Conservation (phyloP, 1,140 invertebrate species). For the Alviniconcha marisindica region DNA sequence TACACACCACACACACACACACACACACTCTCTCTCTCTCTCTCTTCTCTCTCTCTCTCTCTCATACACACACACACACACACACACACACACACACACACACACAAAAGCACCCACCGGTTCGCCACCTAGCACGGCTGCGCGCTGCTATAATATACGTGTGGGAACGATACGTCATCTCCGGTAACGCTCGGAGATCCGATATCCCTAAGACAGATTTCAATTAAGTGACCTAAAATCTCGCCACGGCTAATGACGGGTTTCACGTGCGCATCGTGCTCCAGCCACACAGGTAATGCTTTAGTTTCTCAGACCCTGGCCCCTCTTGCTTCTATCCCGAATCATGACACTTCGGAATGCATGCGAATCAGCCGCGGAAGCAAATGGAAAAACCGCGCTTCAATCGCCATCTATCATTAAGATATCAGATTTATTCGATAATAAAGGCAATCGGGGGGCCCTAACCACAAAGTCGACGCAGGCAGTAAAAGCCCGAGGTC, state of each 20-base stretch:
- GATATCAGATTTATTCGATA: constrained; percentile 30
- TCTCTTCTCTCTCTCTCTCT: neutral
- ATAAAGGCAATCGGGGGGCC: constrained; percentile 21
- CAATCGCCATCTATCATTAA: constrained; percentile 25
- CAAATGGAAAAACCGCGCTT: constrained; percentile 1
- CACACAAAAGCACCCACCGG: neutral
- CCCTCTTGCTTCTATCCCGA: constrained; percentile 13
- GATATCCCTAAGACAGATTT: constrained; percentile 12
- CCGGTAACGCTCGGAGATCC: neutral
- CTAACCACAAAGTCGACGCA: constrained; percentile 1
- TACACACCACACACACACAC: too few relatives aligned
- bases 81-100: too few relatives aligned
- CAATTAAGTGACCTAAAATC: constrained; percentile 18
- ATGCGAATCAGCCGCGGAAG: neutral
- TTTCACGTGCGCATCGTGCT: neutral
- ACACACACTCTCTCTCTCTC: too few relatives aligned
- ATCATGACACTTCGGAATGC: constrained; percentile 28
- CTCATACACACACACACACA: too few relatives aligned
- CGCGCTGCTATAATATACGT: too few relatives aligned
- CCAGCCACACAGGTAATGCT: neutral
- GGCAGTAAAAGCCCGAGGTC: constrained; percentile 11
- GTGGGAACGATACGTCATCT: constrained; percentile 13
- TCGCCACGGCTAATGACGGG: neutral
- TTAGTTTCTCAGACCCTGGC: neutral
- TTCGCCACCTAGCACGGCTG: too few relatives aligned